These are phyloP conservation scores for Steatocranus sp. DNA, from an alignment of 2,797 vertebrate species.

Conservation along the genomic window DNA sequence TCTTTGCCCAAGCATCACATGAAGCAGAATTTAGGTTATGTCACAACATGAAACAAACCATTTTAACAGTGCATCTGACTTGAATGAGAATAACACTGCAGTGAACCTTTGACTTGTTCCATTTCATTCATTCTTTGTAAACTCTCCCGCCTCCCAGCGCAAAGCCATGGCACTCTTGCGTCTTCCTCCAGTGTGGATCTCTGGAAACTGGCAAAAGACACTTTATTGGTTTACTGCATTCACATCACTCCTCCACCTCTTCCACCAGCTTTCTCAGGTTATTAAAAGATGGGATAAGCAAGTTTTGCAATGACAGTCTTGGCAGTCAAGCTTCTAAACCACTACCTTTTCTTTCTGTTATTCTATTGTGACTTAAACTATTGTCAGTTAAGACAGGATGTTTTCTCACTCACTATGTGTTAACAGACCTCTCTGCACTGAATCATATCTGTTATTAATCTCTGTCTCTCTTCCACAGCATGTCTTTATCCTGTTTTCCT, in stretches of 20 bases:
- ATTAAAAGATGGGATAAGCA: neutral
- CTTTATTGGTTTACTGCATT: neutral
- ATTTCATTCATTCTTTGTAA: conserved; percentile 66
- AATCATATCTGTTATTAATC: no score
- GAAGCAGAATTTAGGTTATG: conserved; percentile 61
- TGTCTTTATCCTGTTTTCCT: no score
- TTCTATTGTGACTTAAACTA: neutral
- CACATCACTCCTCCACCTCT: neutral
- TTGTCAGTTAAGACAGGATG: neutral
- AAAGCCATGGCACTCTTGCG: conserved; percentile 80
- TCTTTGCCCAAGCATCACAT: conserved; percentile 56
- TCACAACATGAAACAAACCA: conserved; percentile 60
- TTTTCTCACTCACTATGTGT: no score
- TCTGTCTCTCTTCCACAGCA: no score
- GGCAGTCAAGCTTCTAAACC: neutral
- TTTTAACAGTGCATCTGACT: conserved; percentile 42
- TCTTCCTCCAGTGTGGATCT: conserved; percentile 62
- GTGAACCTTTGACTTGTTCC: neutral
- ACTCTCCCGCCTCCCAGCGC: conserved; percentile 78
- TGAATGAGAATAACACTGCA: conserved; percentile 28
- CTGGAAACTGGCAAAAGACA: conserved; percentile 70
- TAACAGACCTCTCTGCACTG: no score
- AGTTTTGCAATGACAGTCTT: neutral
- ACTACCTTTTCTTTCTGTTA: neutral
- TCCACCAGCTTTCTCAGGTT: neutral